phyloP scores from a whole-genome alignment of 2,797 vertebrate genomes.

The Pelochelys cantorii region DNA sequence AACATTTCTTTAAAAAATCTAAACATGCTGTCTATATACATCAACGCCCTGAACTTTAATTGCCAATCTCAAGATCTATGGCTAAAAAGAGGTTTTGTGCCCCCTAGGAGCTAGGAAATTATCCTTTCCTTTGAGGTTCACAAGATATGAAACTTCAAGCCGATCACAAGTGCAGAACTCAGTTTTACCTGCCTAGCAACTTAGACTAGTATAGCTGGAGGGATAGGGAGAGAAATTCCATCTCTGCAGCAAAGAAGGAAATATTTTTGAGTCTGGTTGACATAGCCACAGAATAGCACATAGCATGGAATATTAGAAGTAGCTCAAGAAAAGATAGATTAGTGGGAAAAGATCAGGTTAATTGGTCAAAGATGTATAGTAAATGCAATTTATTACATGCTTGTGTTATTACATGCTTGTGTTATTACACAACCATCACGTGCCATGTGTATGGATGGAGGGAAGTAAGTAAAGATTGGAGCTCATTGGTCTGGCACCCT shows the following conservation, averaged over 20 bases:
- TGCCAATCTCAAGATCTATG: background rate
- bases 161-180: background rate
- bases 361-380: background rate
- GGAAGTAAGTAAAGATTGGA: background rate
- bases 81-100: background rate
- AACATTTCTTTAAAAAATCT: background rate
- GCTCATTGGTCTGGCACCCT: too few relatives aligned
- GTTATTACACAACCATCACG: background rate
- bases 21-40: accelerated
- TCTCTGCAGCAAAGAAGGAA: background rate
- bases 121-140: background rate
- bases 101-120: background rate
- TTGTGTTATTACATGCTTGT: background rate
- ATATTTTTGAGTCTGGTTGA: background rate
- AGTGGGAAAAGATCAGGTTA: background rate
- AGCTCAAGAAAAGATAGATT: background rate
- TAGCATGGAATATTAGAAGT: background rate
- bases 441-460: background rate
- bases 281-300: background rate
- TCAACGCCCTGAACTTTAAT: background rate
- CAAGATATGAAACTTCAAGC: background rate
- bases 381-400: background rate
- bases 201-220: background rate
- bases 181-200: background rate
- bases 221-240: background rate